Base-by-base conservation (phyloP, 2,888 invertebrate species). In the Muschampia plurimacula region DNA sequence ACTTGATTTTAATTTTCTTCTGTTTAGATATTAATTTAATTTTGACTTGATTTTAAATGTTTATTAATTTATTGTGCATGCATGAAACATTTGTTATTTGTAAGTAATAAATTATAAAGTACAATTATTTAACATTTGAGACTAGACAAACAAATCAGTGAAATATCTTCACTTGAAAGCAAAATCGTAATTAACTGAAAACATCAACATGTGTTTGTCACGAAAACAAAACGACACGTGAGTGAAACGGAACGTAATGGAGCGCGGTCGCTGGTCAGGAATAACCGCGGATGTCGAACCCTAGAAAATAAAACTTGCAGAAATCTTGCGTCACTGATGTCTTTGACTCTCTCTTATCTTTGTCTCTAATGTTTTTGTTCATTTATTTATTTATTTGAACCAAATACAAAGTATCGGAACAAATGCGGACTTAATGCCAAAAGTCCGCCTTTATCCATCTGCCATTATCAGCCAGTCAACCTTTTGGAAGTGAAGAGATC, bases 221-320 rank as follows among this genome's bases (percentile, higher is more conserved):
- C 36, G 32, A 52, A 36, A 55, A 55, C 55, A 55, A 67, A 67
- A 55, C 39, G 49, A 66, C 65, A n/a, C n/a, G 10, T n/a, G 36
- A 52, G 49, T 10, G 13, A 52, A 52, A 32, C 65, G 60, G 60
- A 8, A 36, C 36, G 10, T 13, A 59, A 36, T 13, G 55, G n/a
- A 22, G 67, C 32, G 49, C 32, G 52, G 52, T 15, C 6, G 15
- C 15, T 22, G 22, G 52, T 55, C 55, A 55, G 15, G 12, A 67
- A 67, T 67, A 67, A 22, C 67, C 39, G 10, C 67, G 55, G 55
- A 55, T 67, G 67, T 57, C 55, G 67, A 67, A 55, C 67, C 15
- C 15, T 39, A 52, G 9, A 36, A 66, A 66, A 66, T 46, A 52
- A 66, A 67, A 67, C 41, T 67, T 67, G 67, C 67, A 57, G 39